Percentiles rank a stretch among this genome's conserved stretches.
Evolutionary conservation across 2,888 invertebrate species (phyloP).

Genomic region (Nomada ruficornis): DNA sequence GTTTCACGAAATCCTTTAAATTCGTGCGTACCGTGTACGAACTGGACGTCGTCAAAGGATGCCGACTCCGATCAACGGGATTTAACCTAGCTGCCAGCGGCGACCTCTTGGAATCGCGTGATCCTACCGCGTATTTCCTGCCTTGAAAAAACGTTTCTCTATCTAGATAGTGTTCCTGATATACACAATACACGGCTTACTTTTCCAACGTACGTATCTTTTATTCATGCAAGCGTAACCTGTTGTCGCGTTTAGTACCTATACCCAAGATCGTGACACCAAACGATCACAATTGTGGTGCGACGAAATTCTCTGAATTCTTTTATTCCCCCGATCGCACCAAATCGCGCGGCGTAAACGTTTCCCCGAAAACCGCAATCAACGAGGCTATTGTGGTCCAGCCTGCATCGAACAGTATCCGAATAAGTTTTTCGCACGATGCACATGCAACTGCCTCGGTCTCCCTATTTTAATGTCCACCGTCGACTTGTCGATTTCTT

Average conservation of each 20-base stretch:
- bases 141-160: background rate
- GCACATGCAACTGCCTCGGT: background rate
- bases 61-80: slow-evolving; percentile 67
- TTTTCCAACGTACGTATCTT: background rate
- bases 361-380: slow-evolving; percentile 29
- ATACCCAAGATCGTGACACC: too few relatives aligned
- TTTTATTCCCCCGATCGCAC: background rate
- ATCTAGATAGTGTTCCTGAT: background rate
- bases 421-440: background rate
- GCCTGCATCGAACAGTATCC: background rate
- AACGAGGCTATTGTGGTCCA: slow-evolving; percentile 31
- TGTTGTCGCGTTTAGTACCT: background rate
- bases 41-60: slow-evolving; percentile 63
- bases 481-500: slow-evolving; percentile 39
- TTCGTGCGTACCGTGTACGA: slow-evolving; percentile 64
- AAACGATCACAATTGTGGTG: too few relatives aligned
- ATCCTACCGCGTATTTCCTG: slow-evolving; percentile 45
- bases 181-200: background rate
- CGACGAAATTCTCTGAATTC: background rate
- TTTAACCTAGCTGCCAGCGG: slow-evolving; percentile 55
- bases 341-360: slow-evolving; percentile 5
- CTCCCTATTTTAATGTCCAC: slow-evolving; percentile 3
- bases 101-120: slow-evolving; percentile 54
- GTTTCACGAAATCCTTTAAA: slow-evolving; percentile 75
- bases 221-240: background rate